A percentile compares a stretch with the other conserved stretches of the same genome.
These are phyloP conservation scores for Scaptomyza hsui DNA, from an alignment of 1,140 invertebrate genomes.

Conservation along the genomic window DNA sequence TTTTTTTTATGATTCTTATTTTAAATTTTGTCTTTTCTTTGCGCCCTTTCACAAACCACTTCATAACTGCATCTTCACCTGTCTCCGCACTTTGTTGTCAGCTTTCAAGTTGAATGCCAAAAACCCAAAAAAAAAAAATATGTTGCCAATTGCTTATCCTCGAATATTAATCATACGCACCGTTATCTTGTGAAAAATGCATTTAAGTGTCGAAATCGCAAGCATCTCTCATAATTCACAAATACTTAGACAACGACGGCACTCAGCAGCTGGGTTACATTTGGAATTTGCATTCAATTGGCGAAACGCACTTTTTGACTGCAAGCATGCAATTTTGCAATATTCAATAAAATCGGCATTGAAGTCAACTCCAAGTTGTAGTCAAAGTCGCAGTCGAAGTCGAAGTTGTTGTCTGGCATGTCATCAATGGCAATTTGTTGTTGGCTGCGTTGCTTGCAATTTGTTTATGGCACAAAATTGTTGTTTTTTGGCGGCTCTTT, in stretches of 20 bases:
- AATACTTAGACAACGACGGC: constrained; percentile 30
- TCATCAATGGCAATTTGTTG: constrained; percentile 70
- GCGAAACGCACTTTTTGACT: constrained; percentile 45
- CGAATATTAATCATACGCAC: constrained; percentile 73
- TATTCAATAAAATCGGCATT: constrained; percentile 30
- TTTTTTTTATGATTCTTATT: background rate
- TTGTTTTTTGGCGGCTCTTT: constrained; percentile 30
- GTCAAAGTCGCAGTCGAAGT: constrained; percentile 4
- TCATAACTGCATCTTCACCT: constrained; percentile 9
- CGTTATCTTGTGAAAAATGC: constrained; percentile 28
- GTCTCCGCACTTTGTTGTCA: constrained; percentile 18
- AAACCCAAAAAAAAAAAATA: background rate
- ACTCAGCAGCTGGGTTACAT: constrained; percentile 17
- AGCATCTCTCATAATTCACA: constrained; percentile 68
- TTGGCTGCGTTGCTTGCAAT: constrained; percentile 42
- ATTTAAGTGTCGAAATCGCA: constrained; percentile 63
- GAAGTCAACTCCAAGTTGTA: constrained; percentile 15
- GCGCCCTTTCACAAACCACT: background rate
- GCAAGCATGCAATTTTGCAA: constrained; percentile 20
- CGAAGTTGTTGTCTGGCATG: constrained; percentile 34
- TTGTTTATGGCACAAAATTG: constrained; percentile 70
- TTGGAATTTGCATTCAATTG: constrained; percentile 40
- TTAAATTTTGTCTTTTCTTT: constrained; percentile 1
- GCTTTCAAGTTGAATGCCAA: constrained; percentile 74
- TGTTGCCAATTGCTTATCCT: constrained; percentile 30